Base-by-base conservation (phyloP, 2,113 vertebrate species). In the Brachyhypopomus occidentalis region DNA sequence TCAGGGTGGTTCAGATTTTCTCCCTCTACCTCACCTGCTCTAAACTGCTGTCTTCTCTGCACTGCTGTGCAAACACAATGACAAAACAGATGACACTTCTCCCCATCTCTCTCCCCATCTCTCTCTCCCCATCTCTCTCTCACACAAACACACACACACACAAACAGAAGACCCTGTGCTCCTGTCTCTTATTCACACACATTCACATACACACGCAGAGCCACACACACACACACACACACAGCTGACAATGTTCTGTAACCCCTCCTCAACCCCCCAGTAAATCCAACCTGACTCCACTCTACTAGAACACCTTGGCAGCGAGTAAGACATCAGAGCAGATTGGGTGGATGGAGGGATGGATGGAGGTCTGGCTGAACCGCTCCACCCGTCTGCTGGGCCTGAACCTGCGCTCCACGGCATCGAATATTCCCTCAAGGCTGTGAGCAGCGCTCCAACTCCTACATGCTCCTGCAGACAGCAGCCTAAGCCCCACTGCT, bases 1-100 rank as follows among this genome's bases (percentile, higher is more conserved):
- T 52, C 58, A 23, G 56, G 72, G 70, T 20, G 34, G 58, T 80
- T 70, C 58, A 3, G 70, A 73, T 72, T 60, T 73, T 72, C 78
- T 72, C 36, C 52, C 38, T 79, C 30, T 56, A 60, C 38, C 23
- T 27, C 36, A 72, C 59, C 60, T 41, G 64, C 75, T 77, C 25
- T 19, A 77, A 66, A 34, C 23, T 69, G 76, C 70, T 56, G 19
- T 72, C 69, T 7, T 59, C 62, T 69, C 69, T 55, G 69, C 81
- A 62, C 79, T 73, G 56, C 20, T 76, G 73, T 6, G 60, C 41
- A 76, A 23, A 69, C 80, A 79, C 34, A 71, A 85, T 77, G 83
- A 86, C 79, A 86, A 60, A 72, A 67, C 84, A 77, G 67, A 72
- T 58, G 56, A 69, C 72, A 77, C 52, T 72, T 56, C 79, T 45